A percentile compares a stretch with the other conserved stretches of the same genome.
These are phyloP conservation scores for Melanerpes formicivorus DNA, from an alignment of 2,113 vertebrate genomes.

Conservation along the genomic window DNA sequence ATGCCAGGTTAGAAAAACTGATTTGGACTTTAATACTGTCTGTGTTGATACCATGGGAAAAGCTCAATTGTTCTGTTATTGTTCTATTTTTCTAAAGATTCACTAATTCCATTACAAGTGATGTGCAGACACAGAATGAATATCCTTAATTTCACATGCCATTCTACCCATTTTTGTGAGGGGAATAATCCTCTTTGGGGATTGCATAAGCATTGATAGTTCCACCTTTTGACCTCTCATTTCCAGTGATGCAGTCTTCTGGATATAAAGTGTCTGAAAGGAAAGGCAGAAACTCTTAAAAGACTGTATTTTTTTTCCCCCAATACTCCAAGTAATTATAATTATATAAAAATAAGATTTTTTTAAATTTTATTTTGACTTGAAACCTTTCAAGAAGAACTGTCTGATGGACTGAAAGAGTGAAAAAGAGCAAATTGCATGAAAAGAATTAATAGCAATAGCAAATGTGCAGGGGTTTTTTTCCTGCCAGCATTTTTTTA, in stretches of 20 bases:
- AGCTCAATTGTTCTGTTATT: background rate
- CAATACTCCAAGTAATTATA: background rate
- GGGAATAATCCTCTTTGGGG: constrained; percentile 45
- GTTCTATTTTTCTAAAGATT: constrained; percentile 35
- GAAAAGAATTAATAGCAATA: background rate
- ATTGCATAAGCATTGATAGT: constrained; percentile 53
- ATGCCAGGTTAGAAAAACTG: background rate
- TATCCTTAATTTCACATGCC: constrained; percentile 60
- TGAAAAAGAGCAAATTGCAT: background rate
- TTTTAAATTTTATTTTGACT: background rate
- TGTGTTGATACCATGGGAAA: background rate
- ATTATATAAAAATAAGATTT: background rate
- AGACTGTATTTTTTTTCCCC: background rate
- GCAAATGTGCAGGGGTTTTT: background rate
- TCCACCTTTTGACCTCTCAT: constrained; percentile 59
- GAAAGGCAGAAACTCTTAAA: constrained; percentile 8
- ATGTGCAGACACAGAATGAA: constrained; percentile 33
- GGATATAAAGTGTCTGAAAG: constrained; percentile 14
- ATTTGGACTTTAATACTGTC: background rate
- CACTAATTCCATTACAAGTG: constrained; percentile 18
- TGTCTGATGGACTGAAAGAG: background rate
- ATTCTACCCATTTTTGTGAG: constrained; percentile 24
- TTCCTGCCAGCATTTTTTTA: background rate
- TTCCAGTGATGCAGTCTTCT: constrained; percentile 5
- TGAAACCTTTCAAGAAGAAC: background rate